Base-by-base conservation (phyloP, 2,113 vertebrate species). In the Tragelaphus scriptus region DNA sequence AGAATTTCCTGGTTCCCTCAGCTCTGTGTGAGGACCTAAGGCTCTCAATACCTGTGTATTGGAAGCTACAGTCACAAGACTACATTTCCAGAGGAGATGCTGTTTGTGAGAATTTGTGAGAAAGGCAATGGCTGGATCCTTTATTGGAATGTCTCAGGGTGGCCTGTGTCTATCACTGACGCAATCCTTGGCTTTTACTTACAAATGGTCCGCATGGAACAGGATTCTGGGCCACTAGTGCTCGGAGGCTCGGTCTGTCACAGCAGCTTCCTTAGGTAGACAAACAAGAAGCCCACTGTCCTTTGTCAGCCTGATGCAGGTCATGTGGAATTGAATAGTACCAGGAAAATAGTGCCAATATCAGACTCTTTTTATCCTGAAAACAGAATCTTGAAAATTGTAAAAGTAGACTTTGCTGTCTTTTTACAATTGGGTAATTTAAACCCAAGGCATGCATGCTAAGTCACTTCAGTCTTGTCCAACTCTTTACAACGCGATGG, bases 201-300 rank as follows among this genome's bases (percentile, higher is more conserved):
- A 8, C 40, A 28, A 21, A 44, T 5, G 51, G 7, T 15, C n/a
- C 1, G 1, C 14, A 0, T 6, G 26, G 36, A 77, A 15, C 13
- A 58, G 12, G 16, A 28, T 14, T 19, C 68, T 14, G 11, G 19
- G 30, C 44, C 13, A 25, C 17, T 32, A 15, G 13, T n/a, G 40
- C 28, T n/a, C 7, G 0, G 68, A 25, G 21, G 23, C 0, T 0
- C 49, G 7, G 49, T 44, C 36, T 44, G 19, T 6, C 7, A 14
- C 55, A 1, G 4, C 71, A 59, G 51, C 87, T 12, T 44, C 30
- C 68, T 44, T 19, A 59, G 3, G 30, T 2, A 17, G 55, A 13
- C 13, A 79, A 90, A 32, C 6, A 14, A 25, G 6, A 16, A 13
- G 68, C 4, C 19, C 21, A 0, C 19, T 47, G 26, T 58, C 17